These are phyloP conservation scores for Ophion obscuratus DNA, from an alignment of 2,888 invertebrate species.

Conservation along the genomic window DNA sequence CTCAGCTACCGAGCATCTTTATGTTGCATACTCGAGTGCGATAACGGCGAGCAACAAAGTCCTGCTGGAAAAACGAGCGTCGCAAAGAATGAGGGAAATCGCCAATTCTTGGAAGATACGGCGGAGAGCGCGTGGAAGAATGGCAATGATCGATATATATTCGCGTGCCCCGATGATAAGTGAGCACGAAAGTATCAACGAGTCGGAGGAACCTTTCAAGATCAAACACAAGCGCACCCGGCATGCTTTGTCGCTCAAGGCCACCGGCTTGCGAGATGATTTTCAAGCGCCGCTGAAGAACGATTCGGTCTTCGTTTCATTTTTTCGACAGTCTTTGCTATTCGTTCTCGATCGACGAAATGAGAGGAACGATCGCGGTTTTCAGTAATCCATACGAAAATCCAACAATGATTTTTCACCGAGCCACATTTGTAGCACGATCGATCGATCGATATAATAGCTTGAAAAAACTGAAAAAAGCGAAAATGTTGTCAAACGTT, in stretches of 20 bases:
- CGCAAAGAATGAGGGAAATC: conserved; percentile 11
- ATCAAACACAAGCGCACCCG: background rate
- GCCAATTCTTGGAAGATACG: background rate
- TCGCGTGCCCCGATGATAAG: background rate
- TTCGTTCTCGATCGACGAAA: background rate
- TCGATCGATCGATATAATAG: background rate
- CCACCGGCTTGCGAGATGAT: background rate
- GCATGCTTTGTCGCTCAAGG: background rate
- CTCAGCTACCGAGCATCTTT: background rate
- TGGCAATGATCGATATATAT: background rate
- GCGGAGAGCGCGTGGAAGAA: background rate
- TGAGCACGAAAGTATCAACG: background rate
- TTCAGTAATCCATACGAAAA: background rate
- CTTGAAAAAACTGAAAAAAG: background rate
- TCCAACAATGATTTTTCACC: background rate
- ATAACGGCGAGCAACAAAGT: background rate
- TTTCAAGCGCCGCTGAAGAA: background rate
- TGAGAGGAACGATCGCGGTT: background rate
- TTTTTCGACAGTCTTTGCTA: background rate
- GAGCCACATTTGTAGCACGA: background rate
- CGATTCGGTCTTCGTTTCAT: background rate
- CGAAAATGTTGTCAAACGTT: background rate
- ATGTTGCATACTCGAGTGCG: background rate
- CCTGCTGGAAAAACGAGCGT: background rate
- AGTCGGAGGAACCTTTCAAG: background rate